Conservation (phyloP, 2,888 invertebrate genomes). For the Lasioglossum oenotherae region DNA sequence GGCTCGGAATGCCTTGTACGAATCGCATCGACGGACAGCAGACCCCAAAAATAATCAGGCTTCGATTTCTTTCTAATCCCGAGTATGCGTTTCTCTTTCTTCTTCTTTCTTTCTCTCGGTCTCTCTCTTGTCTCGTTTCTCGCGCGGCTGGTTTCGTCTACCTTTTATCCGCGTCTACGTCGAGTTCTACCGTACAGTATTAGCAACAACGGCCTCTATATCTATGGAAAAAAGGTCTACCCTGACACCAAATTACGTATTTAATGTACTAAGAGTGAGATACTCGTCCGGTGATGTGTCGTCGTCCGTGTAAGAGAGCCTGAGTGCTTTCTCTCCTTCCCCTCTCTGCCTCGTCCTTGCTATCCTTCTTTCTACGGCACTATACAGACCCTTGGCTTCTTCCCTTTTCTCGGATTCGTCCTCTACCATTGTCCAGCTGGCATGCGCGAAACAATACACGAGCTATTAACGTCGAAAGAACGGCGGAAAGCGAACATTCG, state of each 20-base stretch:
- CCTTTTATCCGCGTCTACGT: conserved; percentile 35
- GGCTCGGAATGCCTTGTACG: conserved; percentile 54
- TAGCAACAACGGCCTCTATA: conserved; percentile 83
- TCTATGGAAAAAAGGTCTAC: conserved; percentile 86
- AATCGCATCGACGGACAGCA: conserved; percentile 57
- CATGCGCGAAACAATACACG: background rate
- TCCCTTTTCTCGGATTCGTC: background rate
- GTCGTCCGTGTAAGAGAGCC: conserved; percentile 38
- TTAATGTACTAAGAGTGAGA: conserved; percentile 89
- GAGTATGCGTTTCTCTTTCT: conserved; percentile 9
- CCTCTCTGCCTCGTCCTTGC: background rate
- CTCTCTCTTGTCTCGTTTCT: background rate
- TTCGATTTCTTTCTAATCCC: conserved; percentile 66
- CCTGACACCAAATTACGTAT: conserved; percentile 96
- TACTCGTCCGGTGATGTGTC: conserved; percentile 85
- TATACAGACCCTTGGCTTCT: background rate
- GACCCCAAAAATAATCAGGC: conserved; percentile 65
- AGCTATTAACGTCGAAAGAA: background rate
- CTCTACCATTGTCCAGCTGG: background rate
- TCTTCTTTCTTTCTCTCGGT: conserved; percentile 43
- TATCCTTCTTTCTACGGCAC: background rate
- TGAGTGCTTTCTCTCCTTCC: conserved; percentile 13
- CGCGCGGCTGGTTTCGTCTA: conserved; percentile 13
- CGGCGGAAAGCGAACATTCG: background rate
- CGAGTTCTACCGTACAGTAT: conserved; percentile 73